Percentiles rank a stretch among this genome's conserved stretches.
These are phyloP conservation scores for Eupeodes latifasciatus DNA, from an alignment of 2,888 invertebrate genomes.

Conservation along the genomic window DNA sequence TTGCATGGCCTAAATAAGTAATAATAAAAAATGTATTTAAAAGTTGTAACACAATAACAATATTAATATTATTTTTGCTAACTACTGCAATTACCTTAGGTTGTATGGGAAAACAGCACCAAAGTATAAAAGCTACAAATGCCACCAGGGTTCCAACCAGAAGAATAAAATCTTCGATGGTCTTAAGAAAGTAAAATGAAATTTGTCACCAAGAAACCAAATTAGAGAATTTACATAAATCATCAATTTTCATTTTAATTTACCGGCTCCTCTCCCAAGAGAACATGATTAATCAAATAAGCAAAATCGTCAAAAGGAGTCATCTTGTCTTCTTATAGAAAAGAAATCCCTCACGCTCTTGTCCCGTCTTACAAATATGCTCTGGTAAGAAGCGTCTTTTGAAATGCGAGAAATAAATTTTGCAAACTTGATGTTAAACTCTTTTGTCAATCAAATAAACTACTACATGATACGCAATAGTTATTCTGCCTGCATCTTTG, in stretches of 20 bases:
- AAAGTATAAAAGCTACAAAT: conserved; percentile 87
- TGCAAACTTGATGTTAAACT: conserved; percentile 20
- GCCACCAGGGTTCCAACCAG: conserved; percentile 87
- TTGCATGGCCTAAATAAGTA: no score
- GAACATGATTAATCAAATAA: conserved; percentile 86
- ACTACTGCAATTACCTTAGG: conserved; percentile 83
- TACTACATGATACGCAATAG: conserved; percentile 50
- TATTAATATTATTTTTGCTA: background rate
- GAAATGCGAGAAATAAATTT: conserved; percentile 44
- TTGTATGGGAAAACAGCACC: conserved; percentile 87
- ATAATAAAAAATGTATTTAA: no score
- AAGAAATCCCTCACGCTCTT: background rate
- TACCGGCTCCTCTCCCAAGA: conserved; percentile 87
- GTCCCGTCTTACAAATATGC: conserved; percentile 30
- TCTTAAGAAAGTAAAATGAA: conserved; percentile 81
- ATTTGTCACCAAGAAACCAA: background rate
- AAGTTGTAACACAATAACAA: background rate
- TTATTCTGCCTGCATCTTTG: background rate
- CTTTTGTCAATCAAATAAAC: conserved; percentile 2
- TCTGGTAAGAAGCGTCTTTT: conserved; percentile 18
- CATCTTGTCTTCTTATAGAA: conserved; percentile 84
- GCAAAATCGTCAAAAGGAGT: conserved; percentile 87
- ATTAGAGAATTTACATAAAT: background rate
- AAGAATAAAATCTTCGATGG: conserved; percentile 87
- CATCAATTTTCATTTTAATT: conserved; percentile 77